Evolutionary conservation across 2,888 invertebrate genomes (phyloP), one percentile per base, ranked within the genome.

Genomic region (Smittia aterrima): DNA sequence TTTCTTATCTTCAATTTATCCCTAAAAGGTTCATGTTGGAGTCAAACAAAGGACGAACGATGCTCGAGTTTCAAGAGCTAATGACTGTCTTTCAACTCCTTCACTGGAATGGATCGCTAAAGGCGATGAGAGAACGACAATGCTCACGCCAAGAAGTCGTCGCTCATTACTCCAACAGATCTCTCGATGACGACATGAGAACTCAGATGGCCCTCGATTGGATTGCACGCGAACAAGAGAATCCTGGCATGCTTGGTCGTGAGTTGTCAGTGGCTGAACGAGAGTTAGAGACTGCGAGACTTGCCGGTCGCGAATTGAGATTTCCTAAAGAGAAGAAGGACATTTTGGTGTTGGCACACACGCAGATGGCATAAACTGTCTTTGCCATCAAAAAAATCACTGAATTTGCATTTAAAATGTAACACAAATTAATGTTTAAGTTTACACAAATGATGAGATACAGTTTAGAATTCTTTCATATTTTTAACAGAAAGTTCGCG

Each of bases 21-120:
- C 53, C 24, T 76, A 76, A 25, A 81, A 89, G 91, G 80, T 90
- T 90, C 80, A 90, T 90, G 90, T 82, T 90, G 78, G 89, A 88
- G 83, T 88, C 87, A 38, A 94, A 92, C 83, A 95, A 94, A 77
- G 96, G 96, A 11, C 89, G 95, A 77, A 95, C 96, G 72, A 96
- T 96, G 96, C 86, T 96, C 77, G 96, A 96, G 83, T 96, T 96
- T 85, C 96, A 96, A 83, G 96, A 96, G 82, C 85, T 96, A 79
- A 96, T 96, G 96, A 96, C 96, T n/a, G 96, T 96, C 66, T 96
- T 96, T 84, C 96, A 96, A 84, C 86, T 96, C 77, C 86, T 96
- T 72, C 96, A 96, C 84, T 96, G 96, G 96, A 96, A 96, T 82
- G 96, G 96, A n/a, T 95, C 94, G 77, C 84, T 96, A 78, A 93